Percentiles rank a stretch among this genome's conserved stretches.
Evolutionary conservation across 2,113 vertebrate genomes (phyloP).

Genomic region (Erythrolamprus reginae): DNA sequence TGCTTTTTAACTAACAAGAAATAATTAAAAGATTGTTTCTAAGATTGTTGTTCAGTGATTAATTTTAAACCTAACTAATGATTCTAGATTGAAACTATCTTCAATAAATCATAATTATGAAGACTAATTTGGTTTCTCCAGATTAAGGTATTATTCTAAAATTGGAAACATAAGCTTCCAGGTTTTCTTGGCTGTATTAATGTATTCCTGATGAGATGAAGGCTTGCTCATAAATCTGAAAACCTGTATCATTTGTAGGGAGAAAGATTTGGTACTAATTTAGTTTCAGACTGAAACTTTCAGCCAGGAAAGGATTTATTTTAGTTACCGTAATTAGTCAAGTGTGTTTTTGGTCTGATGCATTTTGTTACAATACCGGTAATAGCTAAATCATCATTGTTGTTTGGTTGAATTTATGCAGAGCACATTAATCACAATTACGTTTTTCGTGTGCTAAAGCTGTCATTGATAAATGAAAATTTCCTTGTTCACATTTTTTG

Average conservation of each 20-base stretch:
- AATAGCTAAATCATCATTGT: background rate
- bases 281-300: background rate
- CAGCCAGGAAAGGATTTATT: background rate
- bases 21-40: background rate
- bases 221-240: background rate
- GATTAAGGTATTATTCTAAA: background rate
- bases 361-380: background rate
- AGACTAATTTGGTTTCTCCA: background rate
- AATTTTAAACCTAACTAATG: background rate
- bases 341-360: background rate
- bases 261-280: background rate
- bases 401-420: background rate
- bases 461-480: background rate
- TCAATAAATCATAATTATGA: background rate
- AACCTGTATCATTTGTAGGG: background rate
- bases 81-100: background rate
- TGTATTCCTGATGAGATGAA: background rate
- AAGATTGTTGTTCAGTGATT: background rate
- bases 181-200: background rate
- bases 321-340: background rate
- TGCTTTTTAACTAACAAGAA: background rate
- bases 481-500: background rate
- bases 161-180: background rate
- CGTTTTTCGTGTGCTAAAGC: background rate
- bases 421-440: background rate